Percentiles rank a stretch among this genome's conserved stretches.
phyloP scores from a whole-genome alignment of 2,113 vertebrate species.

The Urocolius indicus region DNA sequence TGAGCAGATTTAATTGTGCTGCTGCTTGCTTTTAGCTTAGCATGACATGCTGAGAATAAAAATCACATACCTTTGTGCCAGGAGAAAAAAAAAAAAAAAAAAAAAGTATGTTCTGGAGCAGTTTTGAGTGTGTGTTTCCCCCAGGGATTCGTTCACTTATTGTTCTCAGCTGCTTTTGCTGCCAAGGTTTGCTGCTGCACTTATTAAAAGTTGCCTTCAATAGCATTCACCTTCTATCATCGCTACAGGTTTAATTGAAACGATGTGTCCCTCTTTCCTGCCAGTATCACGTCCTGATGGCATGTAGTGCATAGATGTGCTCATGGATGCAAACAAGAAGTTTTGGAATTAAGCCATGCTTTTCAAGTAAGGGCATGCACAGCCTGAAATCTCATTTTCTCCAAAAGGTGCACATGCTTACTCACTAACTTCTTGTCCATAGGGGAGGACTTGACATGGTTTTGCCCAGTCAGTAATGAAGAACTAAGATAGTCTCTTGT shows the following conservation, averaged over 20 bases:
- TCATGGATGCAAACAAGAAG: background rate
- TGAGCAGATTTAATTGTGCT: slow-evolving; percentile 52
- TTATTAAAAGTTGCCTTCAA: slow-evolving; percentile 33
- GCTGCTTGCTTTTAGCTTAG: slow-evolving; percentile 2
- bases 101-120: background rate
- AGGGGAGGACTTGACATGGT: background rate
- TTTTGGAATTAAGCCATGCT: background rate
- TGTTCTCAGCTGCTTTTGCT: background rate
- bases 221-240: background rate
- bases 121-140: background rate
- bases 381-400: background rate
- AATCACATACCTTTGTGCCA: slow-evolving; percentile 9
- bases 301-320: background rate
- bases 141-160: background rate
- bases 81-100: background rate
- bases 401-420: background rate
- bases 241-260: background rate
- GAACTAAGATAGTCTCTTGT: too few species aligned
- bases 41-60: slow-evolving; percentile 10
- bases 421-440: background rate
- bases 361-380: background rate
- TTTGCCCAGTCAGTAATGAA: too few species aligned
- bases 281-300: background rate
- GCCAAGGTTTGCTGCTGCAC: slow-evolving; percentile 29
- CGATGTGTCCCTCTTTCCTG: background rate